Base-by-base conservation (phyloP, 2,888 invertebrate species). In the Lathronympha strigana region DNA sequence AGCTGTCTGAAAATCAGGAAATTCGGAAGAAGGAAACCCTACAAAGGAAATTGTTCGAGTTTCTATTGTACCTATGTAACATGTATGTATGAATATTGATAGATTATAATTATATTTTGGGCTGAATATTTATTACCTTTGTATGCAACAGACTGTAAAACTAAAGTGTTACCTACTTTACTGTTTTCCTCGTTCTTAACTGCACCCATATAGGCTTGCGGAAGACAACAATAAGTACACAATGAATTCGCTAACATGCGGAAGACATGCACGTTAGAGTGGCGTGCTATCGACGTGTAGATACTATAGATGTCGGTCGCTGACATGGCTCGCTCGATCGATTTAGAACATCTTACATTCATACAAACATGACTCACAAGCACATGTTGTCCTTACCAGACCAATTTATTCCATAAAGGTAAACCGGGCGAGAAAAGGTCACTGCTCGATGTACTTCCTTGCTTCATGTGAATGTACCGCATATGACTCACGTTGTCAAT, bases 331-430 rank as follows among this genome's bases (percentile, higher is more conserved):
- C 68, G 68, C 63, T 50, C 70, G 77, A 77, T 78, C 63, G 73
- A 81, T 77, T 78, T 78, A 82, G 79, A 81, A 79, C 79, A 77
- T 78, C 76, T 67, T 69, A 69, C 70, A 63, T 63, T 72, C 68
- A 74, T 75, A 76, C 71, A 72, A 72, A 73, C 72, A 68, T 67
- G 71, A 69, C 69, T 68, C 62, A 68, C 61, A 67, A 71, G 73
- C 76, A 80, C 79, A 74, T 71, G 84, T 80, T 82, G 83, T 73
- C 86, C 87, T 87, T 82, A 81, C 54, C 70, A 64, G 68, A 69
- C 71, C 77, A 80, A 80, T 86, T 86, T 83, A 81, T 81, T 76
- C 87, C 83, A 67, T 87, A 83, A 77, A 79, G 81, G 71, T 61
- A 70, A 74, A 76, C 71, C 68, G 66, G 67, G 62, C 63, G 71